Percentiles rank a stretch among this genome's conserved stretches.
Evolutionary conservation across 2,113 vertebrate species (phyloP).

Genomic region (Sebastes schlegelii): DNA sequence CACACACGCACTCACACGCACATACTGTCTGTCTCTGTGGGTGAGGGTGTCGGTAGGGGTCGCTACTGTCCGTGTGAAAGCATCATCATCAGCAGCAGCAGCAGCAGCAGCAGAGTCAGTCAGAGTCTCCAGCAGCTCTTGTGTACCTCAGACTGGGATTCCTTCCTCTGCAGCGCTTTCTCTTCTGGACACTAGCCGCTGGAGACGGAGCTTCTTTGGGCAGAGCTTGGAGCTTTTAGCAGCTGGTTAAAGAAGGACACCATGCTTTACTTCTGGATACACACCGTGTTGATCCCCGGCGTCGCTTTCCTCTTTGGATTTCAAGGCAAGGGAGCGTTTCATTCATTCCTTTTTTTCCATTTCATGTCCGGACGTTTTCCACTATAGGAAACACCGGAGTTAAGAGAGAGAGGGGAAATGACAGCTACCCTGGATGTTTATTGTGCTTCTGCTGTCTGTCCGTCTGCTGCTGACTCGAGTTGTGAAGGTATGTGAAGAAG

Average conservation of each 20-base stretch:
- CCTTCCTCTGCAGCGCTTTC: slow-evolving; percentile 39
- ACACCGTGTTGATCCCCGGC: slow-evolving; percentile 67
- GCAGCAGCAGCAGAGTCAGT: neutral
- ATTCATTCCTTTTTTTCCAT: slow-evolving; percentile 38
- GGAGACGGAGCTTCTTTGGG: slow-evolving; percentile 42
- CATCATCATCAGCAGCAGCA: slow-evolving; percentile 12
- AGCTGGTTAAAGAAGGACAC: slow-evolving; percentile 27
- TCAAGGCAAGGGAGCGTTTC: slow-evolving; percentile 72
- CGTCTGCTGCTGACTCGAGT: slow-evolving; percentile 20
- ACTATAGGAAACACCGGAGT: slow-evolving; percentile 26
- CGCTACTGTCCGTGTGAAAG: slow-evolving; percentile 54
- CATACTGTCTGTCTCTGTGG: neutral
- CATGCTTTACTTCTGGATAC: slow-evolving; percentile 75
- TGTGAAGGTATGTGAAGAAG: slow-evolving; percentile 48
- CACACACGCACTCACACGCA: neutral
- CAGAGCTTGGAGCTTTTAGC: slow-evolving; percentile 30
- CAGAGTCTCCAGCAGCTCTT: slow-evolving; percentile 31
- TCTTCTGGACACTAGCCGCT: slow-evolving; percentile 52
- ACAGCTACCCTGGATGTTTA: slow-evolving; percentile 23
- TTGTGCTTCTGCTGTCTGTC: slow-evolving; percentile 14
- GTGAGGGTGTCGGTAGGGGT: slow-evolving; percentile 19
- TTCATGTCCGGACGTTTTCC: slow-evolving; percentile 26
- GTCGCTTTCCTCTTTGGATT: slow-evolving; percentile 73
- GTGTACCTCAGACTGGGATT: slow-evolving; percentile 36
- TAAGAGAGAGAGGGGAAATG: slow-evolving; percentile 23